A percentile compares a stretch with the other conserved stretches of the same genome.
Conservation (phyloP, 2,888 invertebrate genomes). For the Papilio protenor region DNA sequence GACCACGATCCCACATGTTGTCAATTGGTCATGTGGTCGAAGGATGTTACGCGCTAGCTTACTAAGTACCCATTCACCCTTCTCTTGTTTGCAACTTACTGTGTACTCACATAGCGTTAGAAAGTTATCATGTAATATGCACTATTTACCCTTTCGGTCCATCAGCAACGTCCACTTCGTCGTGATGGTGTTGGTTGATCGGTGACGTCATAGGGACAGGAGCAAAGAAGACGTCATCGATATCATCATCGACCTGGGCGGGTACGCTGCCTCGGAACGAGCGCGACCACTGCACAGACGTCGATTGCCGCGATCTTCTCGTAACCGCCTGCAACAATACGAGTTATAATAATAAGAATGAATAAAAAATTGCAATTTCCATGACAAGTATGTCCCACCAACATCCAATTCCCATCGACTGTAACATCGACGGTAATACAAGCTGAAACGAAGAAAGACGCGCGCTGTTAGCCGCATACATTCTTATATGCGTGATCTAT, state of each 20-base stretch:
- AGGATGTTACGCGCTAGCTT: too few relatives aligned
- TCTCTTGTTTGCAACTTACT: too few relatives aligned
- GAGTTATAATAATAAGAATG: conserved; percentile 4
- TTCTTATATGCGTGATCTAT: neutral
- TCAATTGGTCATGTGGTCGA: too few relatives aligned
- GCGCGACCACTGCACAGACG: conserved; percentile 87
- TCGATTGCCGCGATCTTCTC: conserved; percentile 84
- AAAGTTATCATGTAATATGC: neutral
- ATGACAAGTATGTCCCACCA: too few relatives aligned
- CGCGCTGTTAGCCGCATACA: too few relatives aligned
- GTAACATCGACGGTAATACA: too few relatives aligned
- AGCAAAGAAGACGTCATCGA: conserved; percentile 75
- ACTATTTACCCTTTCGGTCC: conserved; percentile 69
- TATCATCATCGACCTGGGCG: conserved; percentile 72
- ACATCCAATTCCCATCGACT: too few relatives aligned
- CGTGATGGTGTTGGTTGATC: conserved; percentile 83
- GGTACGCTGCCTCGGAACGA: conserved; percentile 86
- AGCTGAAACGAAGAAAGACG: too few relatives aligned
- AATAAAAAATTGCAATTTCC: too few relatives aligned
- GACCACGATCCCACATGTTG: too few relatives aligned
- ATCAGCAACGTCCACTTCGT: conserved; percentile 74
- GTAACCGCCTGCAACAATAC: conserved; percentile 76
- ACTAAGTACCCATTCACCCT: too few relatives aligned
- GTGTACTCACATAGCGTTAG: too few relatives aligned
- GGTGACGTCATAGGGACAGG: conserved; percentile 66